Conservation (phyloP, 2,113 vertebrate genomes). For the Scopus umbretta region DNA sequence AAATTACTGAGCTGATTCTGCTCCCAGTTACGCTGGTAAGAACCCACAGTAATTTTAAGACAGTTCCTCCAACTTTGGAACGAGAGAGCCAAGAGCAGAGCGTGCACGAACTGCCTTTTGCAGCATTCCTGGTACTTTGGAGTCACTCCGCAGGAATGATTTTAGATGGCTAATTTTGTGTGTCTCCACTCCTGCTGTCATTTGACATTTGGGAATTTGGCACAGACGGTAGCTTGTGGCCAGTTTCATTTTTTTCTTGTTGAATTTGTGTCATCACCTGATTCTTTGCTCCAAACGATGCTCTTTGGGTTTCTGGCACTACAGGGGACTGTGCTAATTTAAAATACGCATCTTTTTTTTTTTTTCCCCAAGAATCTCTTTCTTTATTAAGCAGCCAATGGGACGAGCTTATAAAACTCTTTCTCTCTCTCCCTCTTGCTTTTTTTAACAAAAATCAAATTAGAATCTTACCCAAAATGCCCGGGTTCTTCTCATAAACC, state of each 20-base stretch:
- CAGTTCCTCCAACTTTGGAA: neutral
- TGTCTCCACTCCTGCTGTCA: conserved; percentile 58
- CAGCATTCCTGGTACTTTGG: conserved; percentile 22
- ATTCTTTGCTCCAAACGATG: neutral
- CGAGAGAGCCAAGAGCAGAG: neutral
- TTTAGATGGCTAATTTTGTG: conserved; percentile 42
- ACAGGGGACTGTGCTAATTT: conserved; percentile 27
- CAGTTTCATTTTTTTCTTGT: neutral
- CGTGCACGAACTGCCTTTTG: neutral
- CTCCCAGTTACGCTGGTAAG: neutral
- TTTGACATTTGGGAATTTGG: conserved; percentile 57
- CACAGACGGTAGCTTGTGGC: neutral
- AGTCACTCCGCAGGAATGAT: neutral
- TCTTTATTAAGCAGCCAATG: neutral
- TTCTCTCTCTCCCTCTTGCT: neutral
- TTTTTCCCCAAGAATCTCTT: neutral
- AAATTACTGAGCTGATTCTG: neutral
- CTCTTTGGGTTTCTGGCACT: conserved; percentile 35
- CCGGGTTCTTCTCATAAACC: neutral
- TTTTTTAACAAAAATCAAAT: neutral
- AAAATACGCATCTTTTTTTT: neutral
- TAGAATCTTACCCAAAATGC: neutral
- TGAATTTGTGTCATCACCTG: conserved; percentile 57
- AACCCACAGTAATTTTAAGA: conserved; percentile 7
- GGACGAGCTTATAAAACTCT: neutral